Percentiles rank a stretch among this genome's conserved stretches.
Evolutionary conservation across 1,140 invertebrate species (phyloP).

Genomic region (Cataglyphis hispanica): DNA sequence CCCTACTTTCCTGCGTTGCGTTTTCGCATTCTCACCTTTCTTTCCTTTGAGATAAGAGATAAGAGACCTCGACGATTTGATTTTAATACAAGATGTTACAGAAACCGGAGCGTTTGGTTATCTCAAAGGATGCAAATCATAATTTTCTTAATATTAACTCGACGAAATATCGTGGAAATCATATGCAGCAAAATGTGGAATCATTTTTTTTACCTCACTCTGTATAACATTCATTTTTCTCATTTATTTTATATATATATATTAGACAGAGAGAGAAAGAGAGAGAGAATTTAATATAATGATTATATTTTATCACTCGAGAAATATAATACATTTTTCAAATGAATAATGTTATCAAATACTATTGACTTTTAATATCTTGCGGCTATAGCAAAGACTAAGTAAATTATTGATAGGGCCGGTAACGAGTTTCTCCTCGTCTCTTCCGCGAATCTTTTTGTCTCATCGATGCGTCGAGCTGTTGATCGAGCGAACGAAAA

Average conservation of each 20-base stretch:
- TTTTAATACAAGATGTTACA: neutral
- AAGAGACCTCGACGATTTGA: neutral
- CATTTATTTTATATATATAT: neutral
- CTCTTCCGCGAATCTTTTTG: slow-evolving; percentile 58
- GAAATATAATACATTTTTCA: neutral
- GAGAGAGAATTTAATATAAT: too few species aligned
- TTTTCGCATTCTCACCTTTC: neutral
- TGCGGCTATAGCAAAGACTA: too few species aligned
- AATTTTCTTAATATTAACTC: slow-evolving; percentile 54
- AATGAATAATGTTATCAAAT: neutral
- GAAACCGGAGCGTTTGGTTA: slow-evolving; percentile 44
- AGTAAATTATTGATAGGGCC: neutral
- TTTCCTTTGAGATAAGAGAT: neutral
- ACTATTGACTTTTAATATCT: neutral
- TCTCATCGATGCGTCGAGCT: neutral
- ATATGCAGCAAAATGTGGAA: neutral
- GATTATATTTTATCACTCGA: neutral
- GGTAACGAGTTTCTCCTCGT: slow-evolving; percentile 3
- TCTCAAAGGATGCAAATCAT: slow-evolving; percentile 51
- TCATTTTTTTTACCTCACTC: neutral
- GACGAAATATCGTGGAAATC: slow-evolving; percentile 41
- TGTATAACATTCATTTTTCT: neutral
- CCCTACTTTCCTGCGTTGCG: neutral
- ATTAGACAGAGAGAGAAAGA: too few species aligned
- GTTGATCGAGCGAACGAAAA: slow-evolving; percentile 19